phyloP scores from a whole-genome alignment of 2,888 invertebrate genomes.

The Eustalomyia histrio region DNA sequence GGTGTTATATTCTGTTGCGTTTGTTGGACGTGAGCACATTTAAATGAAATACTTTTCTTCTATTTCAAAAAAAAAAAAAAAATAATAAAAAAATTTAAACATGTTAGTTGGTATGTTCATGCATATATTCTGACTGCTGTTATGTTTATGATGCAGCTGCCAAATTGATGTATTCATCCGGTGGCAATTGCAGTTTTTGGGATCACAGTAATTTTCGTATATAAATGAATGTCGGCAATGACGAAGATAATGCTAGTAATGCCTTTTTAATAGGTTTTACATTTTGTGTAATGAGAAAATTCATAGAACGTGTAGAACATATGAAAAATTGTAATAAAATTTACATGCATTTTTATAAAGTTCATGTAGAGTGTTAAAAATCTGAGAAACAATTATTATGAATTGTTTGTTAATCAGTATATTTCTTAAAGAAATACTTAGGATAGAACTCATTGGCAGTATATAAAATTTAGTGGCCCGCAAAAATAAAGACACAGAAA shows the following conservation, averaged over 20 bases:
- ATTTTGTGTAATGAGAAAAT: not conserved
- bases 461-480: too few relatives aligned
- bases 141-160: slow-evolving; percentile 9
- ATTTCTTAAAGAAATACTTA: too few relatives aligned
- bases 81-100: too few relatives aligned
- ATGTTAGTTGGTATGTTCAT: not conserved
- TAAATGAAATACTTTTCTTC: slow-evolving; percentile 40
- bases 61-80: not conserved
- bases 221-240: not conserved
- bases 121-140: not conserved
- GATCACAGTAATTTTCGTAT: slow-evolving; percentile 20
- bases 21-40: slow-evolving; percentile 46
- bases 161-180: slow-evolving; percentile 28
- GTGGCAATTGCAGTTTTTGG: slow-evolving; percentile 29
- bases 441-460: too few relatives aligned
- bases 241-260: not conserved
- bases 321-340: too few relatives aligned
- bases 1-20: slow-evolving; percentile 13
- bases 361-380: too few relatives aligned
- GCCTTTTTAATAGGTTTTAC: not conserved
- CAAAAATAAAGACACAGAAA: too few relatives aligned
- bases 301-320: too few relatives aligned
- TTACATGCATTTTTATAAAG: too few relatives aligned
- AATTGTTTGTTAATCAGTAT: too few relatives aligned
- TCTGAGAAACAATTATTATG: too few relatives aligned